Conservation (phyloP, 2,113 vertebrate species). For the Lipotes vexillifer region DNA sequence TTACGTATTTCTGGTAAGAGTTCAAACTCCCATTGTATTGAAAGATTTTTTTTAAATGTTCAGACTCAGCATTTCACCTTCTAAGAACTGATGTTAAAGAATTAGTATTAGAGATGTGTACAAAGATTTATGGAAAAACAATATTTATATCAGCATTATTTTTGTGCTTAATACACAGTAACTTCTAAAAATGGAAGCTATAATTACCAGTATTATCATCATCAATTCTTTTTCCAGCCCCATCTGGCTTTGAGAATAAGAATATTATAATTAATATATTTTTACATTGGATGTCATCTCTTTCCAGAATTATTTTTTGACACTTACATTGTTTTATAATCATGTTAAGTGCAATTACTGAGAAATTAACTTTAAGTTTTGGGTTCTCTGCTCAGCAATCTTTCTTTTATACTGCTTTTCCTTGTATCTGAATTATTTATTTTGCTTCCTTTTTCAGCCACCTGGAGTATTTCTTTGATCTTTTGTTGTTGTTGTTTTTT, state of each 20-base stretch:
- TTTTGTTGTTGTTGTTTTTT: too few relatives aligned
- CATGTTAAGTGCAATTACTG: conserved; percentile 66
- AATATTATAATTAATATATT: conserved; percentile 74
- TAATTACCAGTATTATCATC: conserved; percentile 64
- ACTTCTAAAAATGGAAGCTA: conserved; percentile 68
- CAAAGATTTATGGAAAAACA: conserved; percentile 65
- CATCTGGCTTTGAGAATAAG: conserved; percentile 66
- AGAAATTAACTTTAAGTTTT: conserved; percentile 42
- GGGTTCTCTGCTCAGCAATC: background rate
- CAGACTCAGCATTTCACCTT: background rate
- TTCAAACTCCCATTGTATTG: background rate
- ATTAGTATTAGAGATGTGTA: conserved; percentile 43
- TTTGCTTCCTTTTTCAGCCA: conserved; percentile 36
- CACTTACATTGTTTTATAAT: conserved; percentile 77
- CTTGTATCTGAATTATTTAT: background rate
- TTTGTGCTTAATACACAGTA: conserved; percentile 60
- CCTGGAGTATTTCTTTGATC: conserved; percentile 27
- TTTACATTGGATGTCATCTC: conserved; percentile 58
- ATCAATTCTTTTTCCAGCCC: conserved; percentile 56
- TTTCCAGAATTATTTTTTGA: conserved; percentile 67
- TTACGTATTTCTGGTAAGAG: background rate
- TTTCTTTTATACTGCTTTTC: background rate
- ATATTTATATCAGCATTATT: conserved; percentile 64
- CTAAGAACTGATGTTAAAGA: conserved; percentile 47
- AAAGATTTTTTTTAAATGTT: background rate